Percentiles rank a stretch among this genome's conserved stretches.
These are phyloP conservation scores for Excalfactoria chinensis DNA, from an alignment of 2,113 vertebrate species.

Conservation along the genomic window DNA sequence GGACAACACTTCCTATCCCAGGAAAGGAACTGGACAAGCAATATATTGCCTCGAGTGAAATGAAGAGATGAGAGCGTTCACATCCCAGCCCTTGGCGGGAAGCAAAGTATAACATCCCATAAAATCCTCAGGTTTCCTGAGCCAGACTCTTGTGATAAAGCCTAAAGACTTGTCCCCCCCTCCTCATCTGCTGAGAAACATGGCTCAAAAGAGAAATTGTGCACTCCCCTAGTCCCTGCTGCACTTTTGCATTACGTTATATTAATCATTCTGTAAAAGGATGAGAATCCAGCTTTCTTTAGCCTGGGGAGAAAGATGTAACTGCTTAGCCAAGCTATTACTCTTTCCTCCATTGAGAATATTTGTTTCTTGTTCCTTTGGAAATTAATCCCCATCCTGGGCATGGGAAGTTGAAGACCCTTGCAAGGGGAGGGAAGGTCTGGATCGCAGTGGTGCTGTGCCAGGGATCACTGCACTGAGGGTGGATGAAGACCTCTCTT, in stretches of 20 bases:
- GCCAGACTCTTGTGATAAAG: neutral
- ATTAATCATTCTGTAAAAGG: neutral
- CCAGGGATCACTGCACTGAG: neutral
- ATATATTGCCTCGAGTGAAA: neutral
- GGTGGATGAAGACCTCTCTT: neutral
- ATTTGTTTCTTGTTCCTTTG: neutral
- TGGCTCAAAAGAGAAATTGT: neutral
- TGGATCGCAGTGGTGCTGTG: fast-evolving
- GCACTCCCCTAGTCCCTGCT: neutral
- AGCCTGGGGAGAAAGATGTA: neutral
- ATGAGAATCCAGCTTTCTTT: neutral
- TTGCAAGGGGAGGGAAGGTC: fast-evolving
- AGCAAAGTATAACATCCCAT: neutral
- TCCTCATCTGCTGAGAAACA: neutral
- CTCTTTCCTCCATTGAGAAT: neutral
- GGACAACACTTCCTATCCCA: neutral
- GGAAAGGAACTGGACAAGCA: neutral
- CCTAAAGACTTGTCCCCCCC: neutral
- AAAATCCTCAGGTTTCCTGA: neutral
- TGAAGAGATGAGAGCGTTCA: neutral
- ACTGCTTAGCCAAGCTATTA: neutral
- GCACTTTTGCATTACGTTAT: neutral
- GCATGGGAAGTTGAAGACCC: neutral
- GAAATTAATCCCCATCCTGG: neutral
- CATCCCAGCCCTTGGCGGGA: fast-evolving